Base-by-base conservation (phyloP, 35 echinoderm and acorn worm genomes). In the Hemicentrotus pulcherrimus region DNA sequence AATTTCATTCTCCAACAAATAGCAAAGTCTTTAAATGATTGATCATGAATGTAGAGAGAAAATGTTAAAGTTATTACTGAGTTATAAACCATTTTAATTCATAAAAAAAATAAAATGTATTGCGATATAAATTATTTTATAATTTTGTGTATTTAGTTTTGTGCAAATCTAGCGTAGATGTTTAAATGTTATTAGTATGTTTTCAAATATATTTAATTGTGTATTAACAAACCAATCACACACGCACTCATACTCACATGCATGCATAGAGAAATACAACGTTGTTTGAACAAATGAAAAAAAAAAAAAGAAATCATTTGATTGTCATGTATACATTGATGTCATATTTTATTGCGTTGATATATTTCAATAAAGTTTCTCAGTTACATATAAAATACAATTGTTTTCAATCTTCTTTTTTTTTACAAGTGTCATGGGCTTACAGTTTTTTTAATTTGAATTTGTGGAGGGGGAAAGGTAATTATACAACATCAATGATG, bases 1-100 rank as follows among this genome's bases (percentile, higher is more conserved):
- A 46, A 32, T 35, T 46, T 91, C 88, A 91, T 91, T 91, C 88
- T 91, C 16, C 3, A 91, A 35, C 88, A 91, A 91, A 91, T 91
- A 35, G 31, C 88, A 18, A 91, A 91, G 45, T 32, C 88, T 35
- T 91, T 32, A 32, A 91, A 91, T 32, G 88, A 86, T 86, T 6
- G 85, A 6, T 24, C 85, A 86, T 86, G 15, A 86, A 86, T 86
- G 85, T 86, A 86, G 31, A n/a, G n/a, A n/a, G 85, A n/a, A n/a
- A 86, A 48, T 48, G 4, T 48, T 48, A 9, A 48, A 48, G 47
- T 48, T 48, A 48, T 9, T 48, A 48, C 47, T 48, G 47, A 48
- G 47, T 48, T 48, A 48, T 48, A 9, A 48, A 48, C 4, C 4
- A 5, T 5, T 48, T 48, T 5, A 9, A 48, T 48, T 48, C 15